These are phyloP conservation scores for Conomelus anceps DNA, from an alignment of 2,888 invertebrate genomes.

Conservation along the genomic window DNA sequence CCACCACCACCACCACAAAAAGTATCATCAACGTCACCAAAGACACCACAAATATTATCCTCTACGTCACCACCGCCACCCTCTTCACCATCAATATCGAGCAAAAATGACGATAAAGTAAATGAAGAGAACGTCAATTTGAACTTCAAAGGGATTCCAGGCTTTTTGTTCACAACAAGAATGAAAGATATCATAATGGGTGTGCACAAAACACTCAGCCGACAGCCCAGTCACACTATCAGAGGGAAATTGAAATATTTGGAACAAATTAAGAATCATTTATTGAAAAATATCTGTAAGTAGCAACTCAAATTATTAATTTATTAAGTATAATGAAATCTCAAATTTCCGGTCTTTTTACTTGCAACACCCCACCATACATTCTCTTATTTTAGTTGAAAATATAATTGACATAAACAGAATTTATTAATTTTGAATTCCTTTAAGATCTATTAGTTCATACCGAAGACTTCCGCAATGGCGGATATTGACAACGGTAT, in stretches of 20 bases:
- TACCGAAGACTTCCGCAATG: too few relatives aligned
- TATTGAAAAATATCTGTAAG: not conserved
- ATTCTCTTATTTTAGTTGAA: too few relatives aligned
- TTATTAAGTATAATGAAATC: not conserved
- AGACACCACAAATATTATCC: not conserved
- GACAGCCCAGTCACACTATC: not conserved
- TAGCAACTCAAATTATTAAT: not conserved
- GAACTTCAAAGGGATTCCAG: not conserved
- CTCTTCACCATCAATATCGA: not conserved
- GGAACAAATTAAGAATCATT: not conserved
- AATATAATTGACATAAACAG: too few relatives aligned
- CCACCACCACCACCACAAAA: not conserved
- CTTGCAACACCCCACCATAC: too few relatives aligned
- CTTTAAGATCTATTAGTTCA: too few relatives aligned
- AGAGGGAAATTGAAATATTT: not conserved
- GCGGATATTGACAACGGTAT: too few relatives aligned
- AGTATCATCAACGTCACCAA: not conserved
- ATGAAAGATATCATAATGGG: not conserved
- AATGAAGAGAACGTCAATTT: not conserved
- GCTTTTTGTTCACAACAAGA: not conserved
- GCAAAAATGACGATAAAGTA: not conserved
- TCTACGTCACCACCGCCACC: not conserved
- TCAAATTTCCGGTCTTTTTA: too few relatives aligned
- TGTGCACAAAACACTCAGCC: not conserved
- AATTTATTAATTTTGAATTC: too few relatives aligned